Evolutionary conservation across 2,113 vertebrate species (phyloP), one percentile per base, ranked within the genome.

Genomic region (Tichodroma muraria): DNA sequence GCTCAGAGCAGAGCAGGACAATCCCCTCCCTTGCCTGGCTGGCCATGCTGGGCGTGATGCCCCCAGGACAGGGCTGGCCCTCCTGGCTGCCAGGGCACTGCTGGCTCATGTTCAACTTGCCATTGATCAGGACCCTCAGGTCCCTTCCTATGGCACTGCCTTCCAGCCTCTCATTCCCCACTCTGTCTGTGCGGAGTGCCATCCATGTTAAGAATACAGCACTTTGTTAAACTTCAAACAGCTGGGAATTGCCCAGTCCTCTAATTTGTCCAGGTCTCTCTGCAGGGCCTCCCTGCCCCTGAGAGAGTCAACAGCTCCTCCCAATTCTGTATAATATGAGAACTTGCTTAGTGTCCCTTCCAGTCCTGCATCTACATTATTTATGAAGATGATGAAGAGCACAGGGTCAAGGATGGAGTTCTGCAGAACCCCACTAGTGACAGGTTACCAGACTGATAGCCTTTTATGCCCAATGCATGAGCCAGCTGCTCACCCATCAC

Each of bases 1-100:
- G 44, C 0, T 0, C 53, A 28, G 25, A 66, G 42, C 61, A 52
- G 44, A 44, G 22, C 3, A 1, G 61, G 17, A 59, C 31, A 68
- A 23, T 68, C 27, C 31, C 31, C 31, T 68, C 53, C 22, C 53
- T 77, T 59, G 11, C 37, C 45, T 0, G 0, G 44, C 45, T 77
- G 63, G 9, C 1, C 1, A 5, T 52, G 61, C 52, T 75, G 60
- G 6, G 15, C 31, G 31, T 66, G 61, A 66, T 76, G 16, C 14
- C 28, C 28, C 37, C 31, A 21, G 17, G 4, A 22, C 25, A 50
- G 0, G 4, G 4, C 0, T 44, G 44, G 11, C 27, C 2, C 17
- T 59, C 4, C 21, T 59, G 83, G 11, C 83, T 77, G 50, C 44
- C 61, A 44, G 37, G 44, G 11, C 37, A 37, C 53, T 59, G 37